Base-by-base conservation (phyloP, 2,113 vertebrate species). In the Tringa solitaria region DNA sequence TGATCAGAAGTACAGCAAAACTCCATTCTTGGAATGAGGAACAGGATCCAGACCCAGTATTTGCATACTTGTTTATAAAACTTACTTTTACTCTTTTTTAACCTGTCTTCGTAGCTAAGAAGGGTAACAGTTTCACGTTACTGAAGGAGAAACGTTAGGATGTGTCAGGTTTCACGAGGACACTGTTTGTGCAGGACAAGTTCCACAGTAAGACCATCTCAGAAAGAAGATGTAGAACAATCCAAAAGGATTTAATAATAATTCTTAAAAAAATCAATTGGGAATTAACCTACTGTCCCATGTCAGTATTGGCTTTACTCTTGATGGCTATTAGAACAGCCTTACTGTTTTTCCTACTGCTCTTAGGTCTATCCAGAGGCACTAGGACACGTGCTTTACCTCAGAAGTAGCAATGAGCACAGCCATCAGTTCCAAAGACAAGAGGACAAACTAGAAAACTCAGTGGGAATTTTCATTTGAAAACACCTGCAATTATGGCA, bases 1-100 rank as follows among this genome's bases (percentile, higher is more conserved):
- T 81, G 85, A 81, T 92, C 54, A 90, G 83, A 91, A 89, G 91
- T 72, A 93, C 73, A 89, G 78, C 60, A 96, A 82, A 61, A 90
- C 53, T 90, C 79, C 26, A 74, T 87, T 78, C 79, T 90, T 76
- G 72, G 51, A 93, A 78, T 37, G 70, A 95, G 41, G 89, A 96
- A 82, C 78, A 70, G 35, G 59, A 96, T 76, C 78, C 89, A 79
- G 60, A 73, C 23, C 59, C 69, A 69, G 12, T 35, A 28, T 53
- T 69, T 70, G 84, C 46, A 24, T 73, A 73, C 60, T 50, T 82
- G 28, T 28, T 95, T 54, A 37, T 15, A 64, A 87, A 95, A 90
- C 50, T 93, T 95, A 80, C 24, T 84, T 78, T 82, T 45, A 54
- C 41, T 15, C 35, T 61, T 89, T 89, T 88, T 51, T 90, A 92